Evolutionary conservation across 2,888 invertebrate species (phyloP), one percentile per base, ranked within the genome.

Genomic region (Hirtodrosophila trivittata): DNA sequence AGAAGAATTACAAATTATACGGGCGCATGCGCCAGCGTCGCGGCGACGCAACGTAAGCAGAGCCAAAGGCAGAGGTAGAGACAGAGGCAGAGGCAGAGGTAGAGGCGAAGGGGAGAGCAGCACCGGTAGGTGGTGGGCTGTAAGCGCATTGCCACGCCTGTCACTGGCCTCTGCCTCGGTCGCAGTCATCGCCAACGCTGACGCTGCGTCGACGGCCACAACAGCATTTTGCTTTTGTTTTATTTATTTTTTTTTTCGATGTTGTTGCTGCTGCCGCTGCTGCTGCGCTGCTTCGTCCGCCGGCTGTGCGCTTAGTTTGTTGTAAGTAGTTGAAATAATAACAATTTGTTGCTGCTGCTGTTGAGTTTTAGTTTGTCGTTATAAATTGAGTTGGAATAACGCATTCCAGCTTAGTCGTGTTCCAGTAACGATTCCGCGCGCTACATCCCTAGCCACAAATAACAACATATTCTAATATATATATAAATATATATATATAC

Each of bases 301-400:
- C 21, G 39, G 13, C 42, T 30, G 30, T 9, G 45, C 43, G 66
- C 58, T 68, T 65, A 68, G 68, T 66, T 65, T 57, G 66, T 65
- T 78, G 75, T 73, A 76, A 76, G 77, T 80, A 77, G 64, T 43
- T 56, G 78, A 55, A 66, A 54, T 64, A 72, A 68, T 62, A 68
- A 71, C 65, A 68, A 68, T 28, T 54, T 56, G 47, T 47, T 54
- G 52, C 39, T 21, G 41, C 26, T 21, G 13, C 6, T 2, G 14
- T 66, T 58, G 55, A 32, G 37, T 62, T 76, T 73, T 75, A 71
- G 76, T 77, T 75, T 87, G 81, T 87, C 86, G 87, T 90, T 89
- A 89, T 89, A 89, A 89, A 89, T 88, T 89, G 87, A 88, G 75
- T 80, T 82, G 87, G 78, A 85, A 89, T 60, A 84, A 71, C 64